Conservation (phyloP, 1,140 invertebrate species). For the Scaptomyza graminum region DNA sequence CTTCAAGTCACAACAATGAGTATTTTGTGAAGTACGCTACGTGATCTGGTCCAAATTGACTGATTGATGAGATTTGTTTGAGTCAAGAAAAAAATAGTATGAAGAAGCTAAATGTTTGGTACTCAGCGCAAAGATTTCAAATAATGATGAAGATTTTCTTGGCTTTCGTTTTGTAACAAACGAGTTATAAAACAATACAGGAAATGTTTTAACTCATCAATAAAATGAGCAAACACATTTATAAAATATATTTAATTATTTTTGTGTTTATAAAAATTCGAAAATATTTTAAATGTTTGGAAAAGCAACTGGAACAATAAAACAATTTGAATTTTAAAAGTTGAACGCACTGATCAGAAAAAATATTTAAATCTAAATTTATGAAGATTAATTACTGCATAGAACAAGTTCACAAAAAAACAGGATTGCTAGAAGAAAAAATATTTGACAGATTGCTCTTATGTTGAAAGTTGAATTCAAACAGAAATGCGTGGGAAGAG, state of each 20-base stretch:
- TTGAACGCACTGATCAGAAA: not conserved
- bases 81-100: not conserved
- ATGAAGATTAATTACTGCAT: no score
- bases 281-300: not conserved
- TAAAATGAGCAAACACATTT: not conserved
- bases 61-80: slow-evolving; percentile 51
- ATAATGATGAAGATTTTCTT: slow-evolving; percentile 7
- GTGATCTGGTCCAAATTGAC: slow-evolving; percentile 53
- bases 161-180: no score
- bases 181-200: not conserved
- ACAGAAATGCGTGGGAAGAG: not conserved
- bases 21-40: slow-evolving; percentile 21
- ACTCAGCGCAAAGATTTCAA: not conserved
- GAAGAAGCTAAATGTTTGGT: not conserved
- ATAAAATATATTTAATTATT: not conserved
- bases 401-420: not conserved
- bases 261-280: not conserved
- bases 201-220: not conserved
- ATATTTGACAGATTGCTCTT: not conserved
- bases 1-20: slow-evolving; percentile 45
- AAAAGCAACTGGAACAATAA: not conserved
- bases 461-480: not conserved
- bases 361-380: no score
- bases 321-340: not conserved
- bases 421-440: not conserved